Base-by-base conservation (phyloP, 1,140 invertebrate genomes). In the Scaptomyza pallida region DNA sequence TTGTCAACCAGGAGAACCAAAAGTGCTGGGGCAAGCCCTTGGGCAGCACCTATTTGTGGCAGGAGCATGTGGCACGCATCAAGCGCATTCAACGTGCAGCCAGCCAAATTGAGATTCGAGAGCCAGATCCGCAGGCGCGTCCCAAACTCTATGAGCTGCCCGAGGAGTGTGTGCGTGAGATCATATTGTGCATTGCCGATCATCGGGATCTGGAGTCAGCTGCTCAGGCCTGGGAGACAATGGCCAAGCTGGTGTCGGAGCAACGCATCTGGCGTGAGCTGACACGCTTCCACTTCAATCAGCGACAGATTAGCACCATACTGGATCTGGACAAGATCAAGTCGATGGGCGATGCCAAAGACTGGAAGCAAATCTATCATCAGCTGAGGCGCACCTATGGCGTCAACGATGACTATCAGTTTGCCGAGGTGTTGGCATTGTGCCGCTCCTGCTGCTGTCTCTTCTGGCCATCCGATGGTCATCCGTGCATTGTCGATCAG, bases 401-500 rank as follows among this genome's bases (percentile, higher is more conserved):
- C 15, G 93, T 98, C 15, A 95, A 96, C 67, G 98, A 99, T 92
- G 96, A 98, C 70, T 91, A 93, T 17, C 94, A 94, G 79, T 99
- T 97, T 92, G 97, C 98, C 1, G 98, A 99, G 92, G 97, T 97
- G 91, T 93, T 99, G 67, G 97, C 97, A 44, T 93, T 99, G 41
- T 99, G 98, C 92, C 95, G 96, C 65, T 97, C 98, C 91, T 99
- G 98, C 92, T 95, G 98, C 79, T 98, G 97, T 90, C 94, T 99
- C 33, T 99, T 99, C 91, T 99, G 98, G 98, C 95, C 98, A 77
- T 97, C 96, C 1, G 93, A 96, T 44, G 97, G 97, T 0, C 97
- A 98, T 91, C 97, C 97, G 0, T 98, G 97, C 90, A 96, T 97
- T 70, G 95, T 95, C 3, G 96, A 97, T 89, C 95, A 94, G 92